Evolutionary conservation across 2,113 vertebrate species (phyloP).

Genomic region (Martes martes): DNA sequence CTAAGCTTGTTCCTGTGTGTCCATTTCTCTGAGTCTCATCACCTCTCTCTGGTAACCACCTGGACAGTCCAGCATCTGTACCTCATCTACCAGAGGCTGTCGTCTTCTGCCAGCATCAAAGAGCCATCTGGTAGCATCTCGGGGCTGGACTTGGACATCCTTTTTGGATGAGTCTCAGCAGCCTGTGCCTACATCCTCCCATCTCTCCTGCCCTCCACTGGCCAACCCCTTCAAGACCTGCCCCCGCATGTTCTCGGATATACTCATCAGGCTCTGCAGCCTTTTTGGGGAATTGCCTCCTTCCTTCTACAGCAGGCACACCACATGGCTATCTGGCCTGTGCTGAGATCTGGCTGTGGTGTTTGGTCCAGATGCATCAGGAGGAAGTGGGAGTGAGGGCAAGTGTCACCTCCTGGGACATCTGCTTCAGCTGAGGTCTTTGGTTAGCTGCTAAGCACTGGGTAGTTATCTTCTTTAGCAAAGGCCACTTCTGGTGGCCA

Average conservation of each 20-base stretch:
- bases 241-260: neutral
- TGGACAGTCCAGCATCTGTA: too few relatives aligned
- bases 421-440: neutral
- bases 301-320: neutral
- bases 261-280: neutral
- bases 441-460: neutral
- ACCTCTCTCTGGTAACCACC: too few relatives aligned
- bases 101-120: neutral
- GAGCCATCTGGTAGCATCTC: neutral
- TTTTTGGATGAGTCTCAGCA: neutral
- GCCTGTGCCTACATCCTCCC: neutral
- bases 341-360: neutral
- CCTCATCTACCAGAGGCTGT: neutral
- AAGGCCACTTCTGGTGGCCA: neutral
- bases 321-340: neutral
- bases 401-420: neutral
- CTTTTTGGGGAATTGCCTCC: neutral
- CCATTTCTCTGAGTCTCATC: too few relatives aligned
- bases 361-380: neutral
- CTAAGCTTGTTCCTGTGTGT: too few relatives aligned
- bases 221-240: neutral
- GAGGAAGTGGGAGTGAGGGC: neutral
- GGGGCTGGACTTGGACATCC: neutral
- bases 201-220: neutral
- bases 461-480: neutral